Evolutionary conservation across 2,888 invertebrate genomes (phyloP).

Genomic region (Apotomis betuletana): DNA sequence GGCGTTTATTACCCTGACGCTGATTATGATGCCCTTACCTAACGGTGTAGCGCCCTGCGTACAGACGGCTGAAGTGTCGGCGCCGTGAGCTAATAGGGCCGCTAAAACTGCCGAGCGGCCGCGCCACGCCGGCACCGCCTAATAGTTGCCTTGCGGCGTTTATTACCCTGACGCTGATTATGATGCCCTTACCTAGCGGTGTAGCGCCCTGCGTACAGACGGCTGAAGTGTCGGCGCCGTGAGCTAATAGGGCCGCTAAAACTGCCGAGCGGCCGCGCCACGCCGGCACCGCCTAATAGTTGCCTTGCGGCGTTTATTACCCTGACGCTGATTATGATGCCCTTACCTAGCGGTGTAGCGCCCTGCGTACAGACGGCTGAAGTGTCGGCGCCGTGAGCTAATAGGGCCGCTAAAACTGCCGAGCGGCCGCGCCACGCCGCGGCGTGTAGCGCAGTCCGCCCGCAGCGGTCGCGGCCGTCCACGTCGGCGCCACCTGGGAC

Average conservation of each 20-base stretch:
- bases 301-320: too few relatives aligned
- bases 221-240: slow-evolving; percentile 93
- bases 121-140: too few relatives aligned
- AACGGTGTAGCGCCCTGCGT: too few relatives aligned
- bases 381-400: slow-evolving; percentile 91
- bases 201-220: slow-evolving; percentile 98
- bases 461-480: slow-evolving; percentile 94
- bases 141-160: too few relatives aligned
- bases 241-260: slow-evolving; percentile 90
- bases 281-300: slow-evolving; percentile 86
- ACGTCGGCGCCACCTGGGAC: slow-evolving; percentile 89
- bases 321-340: too few relatives aligned
- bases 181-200: slow-evolving; percentile 85
- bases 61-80: too few relatives aligned
- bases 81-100: too few relatives aligned
- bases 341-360: slow-evolving; percentile 92
- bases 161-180: too few relatives aligned
- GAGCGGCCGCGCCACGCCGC: slow-evolving; percentile 98
- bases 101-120: too few relatives aligned
- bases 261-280: slow-evolving; percentile 97
- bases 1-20: too few relatives aligned
- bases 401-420: slow-evolving; percentile 90
- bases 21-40: too few relatives aligned
- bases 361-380: slow-evolving; percentile 98
- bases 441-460: slow-evolving; percentile 95